These are phyloP conservation scores for Cosmopolites sordidus DNA, from an alignment of 2,888 invertebrate genomes.

Conservation along the genomic window DNA sequence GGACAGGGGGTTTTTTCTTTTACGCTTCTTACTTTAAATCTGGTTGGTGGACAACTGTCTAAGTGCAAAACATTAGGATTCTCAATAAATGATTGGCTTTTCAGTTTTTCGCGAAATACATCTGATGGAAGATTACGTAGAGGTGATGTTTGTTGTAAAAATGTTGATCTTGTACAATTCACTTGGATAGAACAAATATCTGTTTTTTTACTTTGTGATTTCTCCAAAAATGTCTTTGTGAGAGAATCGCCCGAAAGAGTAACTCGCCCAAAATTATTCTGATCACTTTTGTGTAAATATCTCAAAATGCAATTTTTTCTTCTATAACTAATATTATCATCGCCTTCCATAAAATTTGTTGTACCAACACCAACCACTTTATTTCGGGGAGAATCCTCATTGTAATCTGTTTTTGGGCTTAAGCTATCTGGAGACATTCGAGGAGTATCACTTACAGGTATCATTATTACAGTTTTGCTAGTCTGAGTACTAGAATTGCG, in stretches of 20 bases:
- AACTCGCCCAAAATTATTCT: slow-evolving; percentile 5
- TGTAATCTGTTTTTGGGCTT: slow-evolving; percentile 33
- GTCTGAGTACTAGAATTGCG: slow-evolving; percentile 48
- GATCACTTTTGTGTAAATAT: slow-evolving; percentile 15
- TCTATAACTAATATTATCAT: slow-evolving; percentile 14
- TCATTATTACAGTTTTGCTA: slow-evolving; percentile 55
- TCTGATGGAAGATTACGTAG: slow-evolving; percentile 5
- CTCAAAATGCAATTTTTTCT: slow-evolving; percentile 25
- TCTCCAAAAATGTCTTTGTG: slow-evolving; percentile 36
- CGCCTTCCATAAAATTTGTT: slow-evolving; percentile 6
- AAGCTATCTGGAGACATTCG: slow-evolving; percentile 43
- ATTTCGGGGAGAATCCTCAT: slow-evolving; percentile 6
- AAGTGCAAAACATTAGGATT: neutral
- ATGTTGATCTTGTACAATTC: slow-evolving; percentile 23
- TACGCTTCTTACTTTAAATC: slow-evolving; percentile 26
- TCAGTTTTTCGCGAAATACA: neutral
- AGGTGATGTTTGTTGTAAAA: slow-evolving; percentile 27
- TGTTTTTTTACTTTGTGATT: slow-evolving; percentile 25
- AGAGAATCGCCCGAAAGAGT: slow-evolving; percentile 31
- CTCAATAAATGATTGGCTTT: slow-evolving; percentile 9
- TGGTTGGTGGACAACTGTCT: neutral
- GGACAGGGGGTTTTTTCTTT: slow-evolving; percentile 15
- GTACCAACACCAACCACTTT: slow-evolving; percentile 11
- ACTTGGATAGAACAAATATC: slow-evolving; percentile 11
- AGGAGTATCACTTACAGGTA: slow-evolving; percentile 41